Evolutionary conservation across 2,888 invertebrate genomes (phyloP).

Genomic region (Eueremaeus valkanovi): DNA sequence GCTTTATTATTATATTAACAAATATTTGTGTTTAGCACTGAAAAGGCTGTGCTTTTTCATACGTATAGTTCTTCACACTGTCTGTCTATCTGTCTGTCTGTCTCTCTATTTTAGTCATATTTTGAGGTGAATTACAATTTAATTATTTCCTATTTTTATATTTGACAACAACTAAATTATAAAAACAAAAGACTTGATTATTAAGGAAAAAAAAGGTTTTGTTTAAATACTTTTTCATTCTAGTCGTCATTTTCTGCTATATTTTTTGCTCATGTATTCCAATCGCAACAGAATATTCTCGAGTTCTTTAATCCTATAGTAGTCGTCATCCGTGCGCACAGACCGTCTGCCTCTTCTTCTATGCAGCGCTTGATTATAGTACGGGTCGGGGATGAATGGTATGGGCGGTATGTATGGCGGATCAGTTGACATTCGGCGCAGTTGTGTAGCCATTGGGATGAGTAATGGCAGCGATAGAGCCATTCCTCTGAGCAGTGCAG

Average conservation of each 20-base stretch:
- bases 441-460: slow-evolving; percentile 39
- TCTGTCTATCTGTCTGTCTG: no score
- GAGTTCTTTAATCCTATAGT: slow-evolving; percentile 7
- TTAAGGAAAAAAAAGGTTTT: neutral
- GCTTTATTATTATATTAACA: no score
- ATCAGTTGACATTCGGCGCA: slow-evolving; percentile 37
- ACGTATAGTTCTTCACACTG: no score
- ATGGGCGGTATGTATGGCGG: slow-evolving; percentile 25
- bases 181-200: no score
- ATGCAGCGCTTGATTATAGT: slow-evolving; percentile 36
- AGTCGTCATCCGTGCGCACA: neutral
- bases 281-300: neutral
- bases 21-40: no score
- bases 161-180: no score
- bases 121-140: no score
- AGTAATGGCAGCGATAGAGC: slow-evolving; percentile 33
- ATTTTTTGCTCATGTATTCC: neutral
- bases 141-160: no score
- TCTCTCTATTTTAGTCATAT: no score
- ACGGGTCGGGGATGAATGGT: slow-evolving; percentile 30
- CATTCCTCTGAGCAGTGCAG: slow-evolving; percentile 21
- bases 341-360: slow-evolving; percentile 37
- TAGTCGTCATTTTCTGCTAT: neutral
- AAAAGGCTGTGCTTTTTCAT: no score
- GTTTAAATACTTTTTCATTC: no score